Conservation (phyloP, 23 tunicate species). For the Diplosoma virens region DNA sequence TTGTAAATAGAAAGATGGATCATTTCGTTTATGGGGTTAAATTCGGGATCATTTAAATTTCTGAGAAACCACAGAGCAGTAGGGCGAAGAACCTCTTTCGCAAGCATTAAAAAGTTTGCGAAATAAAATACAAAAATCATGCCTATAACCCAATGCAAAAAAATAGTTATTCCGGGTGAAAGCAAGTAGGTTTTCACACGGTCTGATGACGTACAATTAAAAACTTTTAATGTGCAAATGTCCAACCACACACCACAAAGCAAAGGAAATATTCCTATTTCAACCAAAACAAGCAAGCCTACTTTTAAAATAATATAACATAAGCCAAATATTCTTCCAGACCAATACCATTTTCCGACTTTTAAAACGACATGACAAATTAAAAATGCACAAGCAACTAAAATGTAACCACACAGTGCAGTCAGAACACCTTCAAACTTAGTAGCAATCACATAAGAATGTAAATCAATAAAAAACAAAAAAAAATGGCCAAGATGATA, state of each 20-base stretch:
- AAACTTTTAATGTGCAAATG: constrained; percentile 66
- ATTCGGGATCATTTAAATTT: constrained; percentile 79
- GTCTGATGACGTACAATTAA: constrained; percentile 46
- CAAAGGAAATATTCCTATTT: constrained; percentile 64
- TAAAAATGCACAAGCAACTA: constrained; percentile 53
- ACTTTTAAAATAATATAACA: constrained; percentile 77
- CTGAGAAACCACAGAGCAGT: constrained; percentile 82
- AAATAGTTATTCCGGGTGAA: constrained; percentile 66
- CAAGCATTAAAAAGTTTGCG: constrained; percentile 70
- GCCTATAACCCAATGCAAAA: constrained; percentile 80
- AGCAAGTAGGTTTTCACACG: constrained; percentile 28
- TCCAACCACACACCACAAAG: constrained; percentile 85
- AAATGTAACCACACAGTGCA: constrained; percentile 61
- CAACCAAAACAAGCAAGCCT: constrained; percentile 61
- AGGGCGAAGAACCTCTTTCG: constrained; percentile 76
- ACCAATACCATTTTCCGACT: constrained; percentile 39
- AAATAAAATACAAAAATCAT: constrained; percentile 68
- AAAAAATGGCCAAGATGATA: constrained; percentile 86
- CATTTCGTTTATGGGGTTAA: constrained; percentile 76
- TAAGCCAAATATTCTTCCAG: constrained; percentile 59
- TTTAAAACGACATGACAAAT: constrained; percentile 39
- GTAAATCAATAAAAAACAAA: constrained; percentile 26
- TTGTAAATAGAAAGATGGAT: constrained; percentile 61
- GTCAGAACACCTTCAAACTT: constrained; percentile 68
- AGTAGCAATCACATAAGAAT: constrained; percentile 49